Conservation (phyloP, 1,140 invertebrate species). For the Diuraphis noxia region DNA sequence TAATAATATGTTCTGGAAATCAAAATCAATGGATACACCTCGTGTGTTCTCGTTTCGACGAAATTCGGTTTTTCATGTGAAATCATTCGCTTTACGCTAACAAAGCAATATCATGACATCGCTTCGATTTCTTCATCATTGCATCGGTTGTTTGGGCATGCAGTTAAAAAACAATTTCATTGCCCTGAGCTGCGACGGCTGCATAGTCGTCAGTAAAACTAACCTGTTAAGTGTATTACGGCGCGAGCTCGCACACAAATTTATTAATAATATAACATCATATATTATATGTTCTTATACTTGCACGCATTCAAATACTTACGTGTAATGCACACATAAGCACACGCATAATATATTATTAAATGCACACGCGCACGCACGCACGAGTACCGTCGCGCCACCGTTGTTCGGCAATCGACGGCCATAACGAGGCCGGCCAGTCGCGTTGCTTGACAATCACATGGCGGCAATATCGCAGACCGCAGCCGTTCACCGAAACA, state of each 20-base stretch:
- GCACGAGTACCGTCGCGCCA: neutral
- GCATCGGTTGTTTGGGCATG: conserved; percentile 3
- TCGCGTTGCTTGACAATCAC: conserved; percentile 20
- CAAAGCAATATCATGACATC: conserved; percentile 15
- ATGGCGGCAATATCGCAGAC: neutral
- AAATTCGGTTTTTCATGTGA: neutral
- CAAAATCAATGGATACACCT: neutral
- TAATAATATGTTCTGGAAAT: neutral
- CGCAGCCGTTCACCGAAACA: too few relatives aligned
- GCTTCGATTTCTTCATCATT: conserved; percentile 32
- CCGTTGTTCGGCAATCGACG: neutral
- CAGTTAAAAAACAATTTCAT: conserved; percentile 46
- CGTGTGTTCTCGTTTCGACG: neutral
- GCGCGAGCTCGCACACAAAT: neutral
- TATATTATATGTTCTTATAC: neutral
- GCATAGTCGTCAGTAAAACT: neutral
- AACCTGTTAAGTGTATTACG: conserved; percentile 49
- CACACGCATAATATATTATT: neutral
- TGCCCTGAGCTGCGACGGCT: neutral
- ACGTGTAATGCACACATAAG: neutral
- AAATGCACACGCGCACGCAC: neutral
- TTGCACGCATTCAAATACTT: neutral
- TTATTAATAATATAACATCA: neutral
- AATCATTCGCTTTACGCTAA: neutral
- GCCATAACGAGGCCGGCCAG: conserved; percentile 33